These are phyloP conservation scores for Acrocera orbiculus DNA, from an alignment of 2,888 invertebrate genomes.

Conservation along the genomic window DNA sequence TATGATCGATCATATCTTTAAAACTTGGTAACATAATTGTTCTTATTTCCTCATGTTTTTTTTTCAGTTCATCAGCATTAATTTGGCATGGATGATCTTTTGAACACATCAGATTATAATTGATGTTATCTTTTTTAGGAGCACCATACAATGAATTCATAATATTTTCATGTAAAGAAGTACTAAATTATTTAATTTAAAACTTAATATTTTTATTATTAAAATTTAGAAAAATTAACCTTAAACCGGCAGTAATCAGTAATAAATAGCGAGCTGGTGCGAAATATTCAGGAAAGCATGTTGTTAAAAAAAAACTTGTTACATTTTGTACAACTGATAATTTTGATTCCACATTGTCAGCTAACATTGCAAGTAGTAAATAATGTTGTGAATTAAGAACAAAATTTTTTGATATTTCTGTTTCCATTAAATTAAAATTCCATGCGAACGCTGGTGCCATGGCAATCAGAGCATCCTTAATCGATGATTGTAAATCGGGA, in stretches of 20 bases:
- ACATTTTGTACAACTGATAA: slow-evolving; percentile 67
- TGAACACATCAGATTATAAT: slow-evolving; percentile 28
- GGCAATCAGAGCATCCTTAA: slow-evolving; percentile 48
- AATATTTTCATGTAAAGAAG: slow-evolving; percentile 26
- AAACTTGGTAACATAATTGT: slow-evolving; percentile 50
- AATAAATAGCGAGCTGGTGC: slow-evolving; percentile 67
- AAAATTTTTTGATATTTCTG: slow-evolving; percentile 17
- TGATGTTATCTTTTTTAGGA: slow-evolving; percentile 37
- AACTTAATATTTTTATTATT: not conserved
- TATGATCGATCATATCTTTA: slow-evolving; percentile 48
- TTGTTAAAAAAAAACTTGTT: slow-evolving; percentile 63
- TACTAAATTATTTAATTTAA: slow-evolving; percentile 14
- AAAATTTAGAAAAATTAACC: slow-evolving; percentile 32
- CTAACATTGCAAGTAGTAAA: slow-evolving; percentile 44
- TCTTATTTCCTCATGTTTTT: slow-evolving; percentile 23
- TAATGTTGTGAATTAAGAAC: slow-evolving; percentile 27
- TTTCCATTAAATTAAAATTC: slow-evolving; percentile 18
- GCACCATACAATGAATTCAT: slow-evolving; percentile 45
- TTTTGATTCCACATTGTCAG: slow-evolving; percentile 57
- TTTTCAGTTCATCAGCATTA: slow-evolving; percentile 22
- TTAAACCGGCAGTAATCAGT: slow-evolving; percentile 67
- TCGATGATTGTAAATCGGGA: slow-evolving; percentile 40
- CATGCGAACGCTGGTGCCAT: slow-evolving; percentile 47
- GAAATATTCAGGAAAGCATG: slow-evolving; percentile 65
- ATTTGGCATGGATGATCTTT: slow-evolving; percentile 29